Base-by-base conservation (phyloP, 2,888 invertebrate species). In the Heliconius sara region DNA sequence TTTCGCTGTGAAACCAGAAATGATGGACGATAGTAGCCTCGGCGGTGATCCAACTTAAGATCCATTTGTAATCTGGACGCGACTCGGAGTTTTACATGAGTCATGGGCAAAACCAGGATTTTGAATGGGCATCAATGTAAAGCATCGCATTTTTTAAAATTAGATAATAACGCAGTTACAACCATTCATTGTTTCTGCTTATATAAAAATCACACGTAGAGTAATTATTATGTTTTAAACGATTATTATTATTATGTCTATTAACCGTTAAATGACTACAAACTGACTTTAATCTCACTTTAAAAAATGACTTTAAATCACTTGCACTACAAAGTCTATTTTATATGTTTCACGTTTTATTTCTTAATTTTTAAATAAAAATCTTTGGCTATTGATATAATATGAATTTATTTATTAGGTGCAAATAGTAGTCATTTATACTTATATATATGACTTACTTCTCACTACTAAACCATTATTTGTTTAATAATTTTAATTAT, bases 31-130 rank as follows among this genome's bases (percentile, higher is more conserved):
- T 76, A 77, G 71, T 47, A 34, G 39, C 74, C 78, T 74, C 39
- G 76, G 72, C 76, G 68, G 39, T 77, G 30, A 65, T 80, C 57
- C 75, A 80, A 84, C 82, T 86, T 86, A 88, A 84, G 73, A 79
- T 81, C 82, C 82, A 86, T 91, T 91, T 89, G 85, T 88, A 89
- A 87, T 86, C 89, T 82, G 84, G 80, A 84, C 85, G 83, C 72
- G 76, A 73, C 79, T 79, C 82, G 83, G 82, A 83, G 30, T 83
- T 82, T 82, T 77, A 74, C 80, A 74, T 89, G 90, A 89, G 78
- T 88, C 89, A 89, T 83, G 76, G 86, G 85, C 82, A 86, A 85
- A 84, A 84, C 89, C 89, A 84, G 84, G 83, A 83, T 83, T 80
- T 63, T 71, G 63, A 71, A 52, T 30, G 57, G 67, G 30, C 34